These are phyloP conservation scores for Denticeps clupeoides DNA, from an alignment of 2,797 vertebrate genomes.

Conservation along the genomic window DNA sequence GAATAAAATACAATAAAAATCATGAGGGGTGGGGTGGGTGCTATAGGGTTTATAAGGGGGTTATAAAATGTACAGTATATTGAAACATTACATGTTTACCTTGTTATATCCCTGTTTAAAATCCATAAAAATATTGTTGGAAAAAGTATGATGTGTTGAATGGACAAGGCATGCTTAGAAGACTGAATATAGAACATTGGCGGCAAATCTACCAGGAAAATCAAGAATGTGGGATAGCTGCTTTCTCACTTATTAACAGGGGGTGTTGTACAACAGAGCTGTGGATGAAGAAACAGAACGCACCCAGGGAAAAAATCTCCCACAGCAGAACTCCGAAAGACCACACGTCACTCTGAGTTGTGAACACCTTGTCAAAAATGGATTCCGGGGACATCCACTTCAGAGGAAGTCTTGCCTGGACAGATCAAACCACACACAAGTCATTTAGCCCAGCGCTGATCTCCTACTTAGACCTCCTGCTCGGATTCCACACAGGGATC, in stretches of 20 bases:
- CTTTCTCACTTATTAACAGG: not conserved
- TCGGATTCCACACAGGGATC: not conserved
- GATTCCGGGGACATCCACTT: conserved; percentile 98
- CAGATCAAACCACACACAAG: conserved; percentile 20
- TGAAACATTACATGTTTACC: too few species aligned
- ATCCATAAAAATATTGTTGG: too few species aligned
- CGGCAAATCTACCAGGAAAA: not conserved
- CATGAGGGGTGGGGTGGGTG: too few species aligned
- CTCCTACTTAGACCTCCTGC: too few species aligned
- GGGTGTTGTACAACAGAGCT: not conserved
- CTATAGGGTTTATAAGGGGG: too few species aligned
- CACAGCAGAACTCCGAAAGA: conserved; percentile 86
- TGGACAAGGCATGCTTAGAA: too few species aligned
- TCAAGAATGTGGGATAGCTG: not conserved
- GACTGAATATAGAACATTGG: too few species aligned
- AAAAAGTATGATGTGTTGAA: too few species aligned
- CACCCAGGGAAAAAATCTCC: conserved; percentile 98
- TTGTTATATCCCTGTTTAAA: too few species aligned
- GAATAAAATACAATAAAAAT: not conserved
- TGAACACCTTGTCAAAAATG: conserved; percentile 96
- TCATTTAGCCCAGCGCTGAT: too few species aligned
- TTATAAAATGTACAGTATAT: too few species aligned
- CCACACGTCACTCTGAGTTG: conserved; percentile 92
- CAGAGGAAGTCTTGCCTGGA: conserved; percentile 82
- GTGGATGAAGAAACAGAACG: too few species aligned